Conservation (phyloP, 2,113 vertebrate genomes). For the Cyanistes caeruleus region DNA sequence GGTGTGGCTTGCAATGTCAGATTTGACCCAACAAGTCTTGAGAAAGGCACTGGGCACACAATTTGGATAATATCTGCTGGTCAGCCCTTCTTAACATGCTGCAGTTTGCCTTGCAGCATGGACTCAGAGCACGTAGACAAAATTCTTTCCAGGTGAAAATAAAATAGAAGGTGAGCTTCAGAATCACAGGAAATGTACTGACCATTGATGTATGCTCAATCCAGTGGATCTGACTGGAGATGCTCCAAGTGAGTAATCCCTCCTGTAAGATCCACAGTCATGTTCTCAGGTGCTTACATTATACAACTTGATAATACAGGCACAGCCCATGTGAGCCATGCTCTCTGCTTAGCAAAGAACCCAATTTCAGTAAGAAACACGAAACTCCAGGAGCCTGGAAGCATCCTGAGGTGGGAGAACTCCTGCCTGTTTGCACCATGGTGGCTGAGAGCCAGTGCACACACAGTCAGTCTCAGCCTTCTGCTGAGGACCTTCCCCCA, state of each 20-base stretch:
- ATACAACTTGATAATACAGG: background rate
- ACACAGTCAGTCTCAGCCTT: background rate
- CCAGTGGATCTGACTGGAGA: background rate
- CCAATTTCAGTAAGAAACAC: background rate
- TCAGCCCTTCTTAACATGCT: background rate
- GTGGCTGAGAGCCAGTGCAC: background rate
- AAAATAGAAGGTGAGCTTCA: background rate
- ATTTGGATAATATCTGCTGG: background rate
- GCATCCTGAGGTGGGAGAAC: background rate
- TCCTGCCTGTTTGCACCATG: accelerated
- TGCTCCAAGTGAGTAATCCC: background rate
- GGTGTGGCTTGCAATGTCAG: background rate
- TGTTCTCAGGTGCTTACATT: background rate
- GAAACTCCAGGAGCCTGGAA: background rate
- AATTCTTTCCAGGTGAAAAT: background rate
- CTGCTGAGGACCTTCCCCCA: background rate
- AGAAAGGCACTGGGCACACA: background rate
- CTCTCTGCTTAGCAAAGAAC: background rate
- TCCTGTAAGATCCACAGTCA: background rate
- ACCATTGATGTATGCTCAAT: background rate
- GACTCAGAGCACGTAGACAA: background rate
- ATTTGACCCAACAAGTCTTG: background rate
- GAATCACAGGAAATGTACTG: background rate
- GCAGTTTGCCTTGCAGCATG: background rate
- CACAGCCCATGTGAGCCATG: background rate